Percentiles rank a stretch among this genome's conserved stretches.
Evolutionary conservation across 2,888 invertebrate species (phyloP).

Genomic region (Prenolepis imparis): DNA sequence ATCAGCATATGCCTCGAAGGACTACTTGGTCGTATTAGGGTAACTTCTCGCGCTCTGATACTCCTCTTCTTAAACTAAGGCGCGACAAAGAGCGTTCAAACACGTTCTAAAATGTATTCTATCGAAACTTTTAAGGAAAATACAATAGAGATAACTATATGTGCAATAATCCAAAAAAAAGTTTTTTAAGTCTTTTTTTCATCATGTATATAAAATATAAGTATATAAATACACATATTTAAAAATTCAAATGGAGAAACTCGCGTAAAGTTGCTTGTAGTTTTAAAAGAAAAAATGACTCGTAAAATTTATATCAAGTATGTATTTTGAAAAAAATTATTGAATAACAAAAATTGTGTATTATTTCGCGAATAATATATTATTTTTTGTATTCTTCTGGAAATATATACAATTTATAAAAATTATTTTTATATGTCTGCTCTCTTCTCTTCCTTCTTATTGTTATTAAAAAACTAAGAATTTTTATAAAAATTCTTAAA

Average conservation of each 20-base stretch:
- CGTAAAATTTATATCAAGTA: neutral
- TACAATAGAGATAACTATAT: neutral
- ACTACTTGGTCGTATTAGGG: slow-evolving; percentile 67
- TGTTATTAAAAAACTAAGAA: neutral
- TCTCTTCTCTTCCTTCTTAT: neutral
- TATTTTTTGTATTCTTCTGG: neutral
- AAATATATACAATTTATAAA: neutral
- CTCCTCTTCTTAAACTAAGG: slow-evolving; percentile 31
- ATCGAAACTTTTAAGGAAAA: slow-evolving; percentile 9
- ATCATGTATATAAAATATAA: neutral
- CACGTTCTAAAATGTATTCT: slow-evolving; percentile 10
- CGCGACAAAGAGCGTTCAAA: slow-evolving; percentile 35
- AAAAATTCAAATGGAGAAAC: neutral
- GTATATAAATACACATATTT: neutral
- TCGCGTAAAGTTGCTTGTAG: neutral
- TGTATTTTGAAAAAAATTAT: neutral
- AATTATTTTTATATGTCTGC: too few species aligned
- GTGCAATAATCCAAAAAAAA: neutral
- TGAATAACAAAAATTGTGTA: neutral
- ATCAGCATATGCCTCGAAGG: slow-evolving; percentile 65
- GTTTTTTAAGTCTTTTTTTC: neutral
- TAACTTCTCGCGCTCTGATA: slow-evolving; percentile 60
- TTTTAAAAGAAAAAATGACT: neutral
- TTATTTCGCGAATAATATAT: neutral
- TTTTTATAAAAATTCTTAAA: neutral